Conservation (phyloP, 1,140 invertebrate genomes). For the Bursaphelenchus mucronatus region DNA sequence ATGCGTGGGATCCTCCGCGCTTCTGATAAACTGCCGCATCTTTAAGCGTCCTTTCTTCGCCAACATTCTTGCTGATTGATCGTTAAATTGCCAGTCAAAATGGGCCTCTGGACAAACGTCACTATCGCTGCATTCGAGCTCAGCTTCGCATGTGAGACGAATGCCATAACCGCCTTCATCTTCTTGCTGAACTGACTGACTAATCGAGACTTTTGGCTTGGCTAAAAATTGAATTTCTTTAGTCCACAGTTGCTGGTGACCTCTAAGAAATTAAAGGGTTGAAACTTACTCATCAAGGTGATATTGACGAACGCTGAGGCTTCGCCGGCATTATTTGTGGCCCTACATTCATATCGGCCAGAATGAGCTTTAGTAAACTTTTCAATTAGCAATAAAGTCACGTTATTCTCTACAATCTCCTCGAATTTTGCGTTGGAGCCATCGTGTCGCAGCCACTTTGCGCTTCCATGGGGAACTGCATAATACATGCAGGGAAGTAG, state of each 20-base stretch:
- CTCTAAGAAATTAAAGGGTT: not conserved
- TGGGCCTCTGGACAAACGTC: slow-evolving; percentile 38
- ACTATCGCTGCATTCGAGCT: slow-evolving; percentile 26
- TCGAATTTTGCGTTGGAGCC: slow-evolving; percentile 18
- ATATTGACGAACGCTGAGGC: slow-evolving; percentile 24
- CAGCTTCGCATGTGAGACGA: slow-evolving; percentile 38
- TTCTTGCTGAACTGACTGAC: slow-evolving; percentile 2
- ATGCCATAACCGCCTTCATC: slow-evolving; percentile 13
- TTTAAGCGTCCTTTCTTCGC: not conserved
- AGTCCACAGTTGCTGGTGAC: not conserved
- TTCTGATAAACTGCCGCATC: slow-evolving; percentile 1
- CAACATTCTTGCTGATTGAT: slow-evolving; percentile 22
- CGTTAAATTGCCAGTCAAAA: slow-evolving; percentile 47
- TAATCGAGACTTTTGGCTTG: slow-evolving; percentile 21
- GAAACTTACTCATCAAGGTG: slow-evolving; percentile 27
- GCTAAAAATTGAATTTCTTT: slow-evolving; percentile 16
- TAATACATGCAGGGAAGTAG: slow-evolving; percentile 40
- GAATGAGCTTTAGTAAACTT: slow-evolving; percentile 22
- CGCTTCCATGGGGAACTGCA: slow-evolving; percentile 29
- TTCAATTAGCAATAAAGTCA: slow-evolving; percentile 6
- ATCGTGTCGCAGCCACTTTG: slow-evolving; percentile 24
- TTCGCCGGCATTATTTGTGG: slow-evolving; percentile 31
- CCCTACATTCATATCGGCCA: slow-evolving; percentile 39
- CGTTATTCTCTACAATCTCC: slow-evolving; percentile 22
- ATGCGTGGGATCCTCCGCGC: slow-evolving; percentile 10